These are phyloP conservation scores for Papilio aristodemus DNA, from an alignment of 1,140 invertebrate species.

Conservation along the genomic window DNA sequence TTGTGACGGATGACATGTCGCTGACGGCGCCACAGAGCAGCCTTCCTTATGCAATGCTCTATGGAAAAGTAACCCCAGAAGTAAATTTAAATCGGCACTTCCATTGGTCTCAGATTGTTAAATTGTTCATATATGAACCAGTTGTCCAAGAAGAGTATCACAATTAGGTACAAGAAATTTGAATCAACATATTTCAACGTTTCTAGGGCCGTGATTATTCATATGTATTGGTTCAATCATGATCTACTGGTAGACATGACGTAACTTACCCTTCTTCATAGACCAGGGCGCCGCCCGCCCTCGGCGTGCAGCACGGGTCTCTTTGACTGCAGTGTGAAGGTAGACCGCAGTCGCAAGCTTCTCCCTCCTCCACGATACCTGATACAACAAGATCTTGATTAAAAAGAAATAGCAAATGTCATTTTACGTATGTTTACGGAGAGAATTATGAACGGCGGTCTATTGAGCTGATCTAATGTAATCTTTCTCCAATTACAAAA, in stretches of 20 bases:
- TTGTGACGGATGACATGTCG: slow-evolving; percentile 75
- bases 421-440: not conserved
- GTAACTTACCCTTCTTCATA: slow-evolving; percentile 55
- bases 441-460: not conserved
- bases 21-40: slow-evolving; percentile 61
- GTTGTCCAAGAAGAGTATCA: too few relatives aligned
- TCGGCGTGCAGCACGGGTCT: slow-evolving; percentile 67
- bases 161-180: too few relatives aligned
- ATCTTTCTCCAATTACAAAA: too few relatives aligned
- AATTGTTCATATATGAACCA: too few relatives aligned
- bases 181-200: too few relatives aligned
- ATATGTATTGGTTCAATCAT: too few relatives aligned
- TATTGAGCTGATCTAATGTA: too few relatives aligned
- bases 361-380: slow-evolving; percentile 66
- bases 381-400: not conserved
- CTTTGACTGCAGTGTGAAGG: slow-evolving; percentile 55
- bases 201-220: too few relatives aligned
- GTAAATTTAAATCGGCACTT: too few relatives aligned
- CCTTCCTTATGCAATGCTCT: slow-evolving; percentile 67
- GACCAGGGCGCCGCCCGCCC: slow-evolving; percentile 57
- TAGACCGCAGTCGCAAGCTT: slow-evolving; percentile 56
- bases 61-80: too few relatives aligned
- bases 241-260: too few relatives aligned
- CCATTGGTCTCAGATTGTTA: too few relatives aligned
- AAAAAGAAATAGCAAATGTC: slow-evolving; percentile 18